Conservation (phyloP, 2,113 vertebrate species). For the Maccullochella peelii region DNA sequence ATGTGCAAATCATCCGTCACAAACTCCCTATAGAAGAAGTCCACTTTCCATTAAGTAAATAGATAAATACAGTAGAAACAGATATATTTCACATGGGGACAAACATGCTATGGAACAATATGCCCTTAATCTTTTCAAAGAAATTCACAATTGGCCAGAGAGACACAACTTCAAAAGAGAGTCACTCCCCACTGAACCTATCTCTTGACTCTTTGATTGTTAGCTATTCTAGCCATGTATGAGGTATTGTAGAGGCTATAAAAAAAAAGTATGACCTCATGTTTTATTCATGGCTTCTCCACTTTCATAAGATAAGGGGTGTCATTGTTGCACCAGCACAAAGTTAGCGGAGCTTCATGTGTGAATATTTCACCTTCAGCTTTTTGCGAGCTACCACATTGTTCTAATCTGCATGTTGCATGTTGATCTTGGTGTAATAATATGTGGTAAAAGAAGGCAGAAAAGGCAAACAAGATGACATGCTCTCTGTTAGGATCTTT, state of each 20-base stretch:
- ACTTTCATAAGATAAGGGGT: slow-evolving; percentile 77
- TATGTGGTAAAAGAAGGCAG: neutral
- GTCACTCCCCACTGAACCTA: slow-evolving; percentile 63
- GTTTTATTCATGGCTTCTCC: slow-evolving; percentile 80
- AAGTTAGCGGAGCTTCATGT: slow-evolving; percentile 54
- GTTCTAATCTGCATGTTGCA: slow-evolving; percentile 25
- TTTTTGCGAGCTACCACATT: slow-evolving; percentile 25
- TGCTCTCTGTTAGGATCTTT: neutral
- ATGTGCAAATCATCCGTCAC: slow-evolving; percentile 68
- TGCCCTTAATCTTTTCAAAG: slow-evolving; percentile 70
- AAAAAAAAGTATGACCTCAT: slow-evolving; percentile 72
- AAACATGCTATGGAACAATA: slow-evolving; percentile 55
- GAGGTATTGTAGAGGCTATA: slow-evolving; percentile 65
- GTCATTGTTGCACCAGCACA: slow-evolving; percentile 68
- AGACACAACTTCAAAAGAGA: slow-evolving; percentile 75
- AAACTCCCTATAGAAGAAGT: slow-evolving; percentile 40
- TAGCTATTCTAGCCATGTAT: slow-evolving; percentile 78
- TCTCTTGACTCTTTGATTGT: slow-evolving; percentile 74
- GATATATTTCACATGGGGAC: slow-evolving; percentile 34
- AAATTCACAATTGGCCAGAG: slow-evolving; percentile 53
- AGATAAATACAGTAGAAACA: slow-evolving; percentile 59
- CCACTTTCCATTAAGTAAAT: slow-evolving; percentile 65
- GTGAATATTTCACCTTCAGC: slow-evolving; percentile 71
- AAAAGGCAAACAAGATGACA: neutral
- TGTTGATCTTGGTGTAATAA: slow-evolving; percentile 9